phyloP scores from a whole-genome alignment of 2,888 invertebrate species.

The Encarsia formosa region DNA sequence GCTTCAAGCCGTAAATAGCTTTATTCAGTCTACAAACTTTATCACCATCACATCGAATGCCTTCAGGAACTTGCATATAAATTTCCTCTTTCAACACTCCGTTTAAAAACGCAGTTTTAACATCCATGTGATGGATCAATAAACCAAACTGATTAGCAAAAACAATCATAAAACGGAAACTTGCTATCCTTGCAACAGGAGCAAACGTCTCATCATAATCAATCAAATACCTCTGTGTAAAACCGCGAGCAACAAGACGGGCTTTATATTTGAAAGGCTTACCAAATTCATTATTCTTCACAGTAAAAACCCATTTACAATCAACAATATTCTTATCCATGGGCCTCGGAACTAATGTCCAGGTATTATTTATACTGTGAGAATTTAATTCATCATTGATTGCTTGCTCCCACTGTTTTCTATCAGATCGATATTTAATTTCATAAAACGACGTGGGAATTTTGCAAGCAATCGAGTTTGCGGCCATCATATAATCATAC shows the following conservation, averaged over 20 bases:
- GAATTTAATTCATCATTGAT: slow-evolving; percentile 28
- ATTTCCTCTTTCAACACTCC: slow-evolving; percentile 7
- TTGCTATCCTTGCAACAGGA: slow-evolving; percentile 19
- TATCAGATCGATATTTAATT: slow-evolving; percentile 24
- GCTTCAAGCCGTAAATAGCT: too few species aligned
- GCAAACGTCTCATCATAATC: too few species aligned
- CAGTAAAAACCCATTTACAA: not conserved
- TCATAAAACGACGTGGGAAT: slow-evolving; percentile 22
- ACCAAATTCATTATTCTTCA: not conserved
- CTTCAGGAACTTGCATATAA: too few species aligned
- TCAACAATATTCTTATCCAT: not conserved
- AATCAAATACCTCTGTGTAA: too few species aligned
- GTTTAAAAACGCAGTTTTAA: not conserved
- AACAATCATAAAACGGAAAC: slow-evolving; percentile 23
- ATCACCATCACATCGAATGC: too few species aligned
- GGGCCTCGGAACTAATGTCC: slow-evolving; percentile 21
- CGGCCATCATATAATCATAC: not conserved
- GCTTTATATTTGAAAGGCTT: slow-evolving; percentile 9
- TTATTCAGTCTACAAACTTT: too few species aligned
- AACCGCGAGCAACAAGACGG: slow-evolving; percentile 9
- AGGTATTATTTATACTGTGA: slow-evolving; percentile 15
- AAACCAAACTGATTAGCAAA: slow-evolving; percentile 25
- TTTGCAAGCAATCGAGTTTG: not conserved
- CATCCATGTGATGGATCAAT: slow-evolving; percentile 26
- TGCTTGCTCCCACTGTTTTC: slow-evolving; percentile 24